Conservation (phyloP, 2,888 invertebrate species). For the Tubulanus polymorphus region DNA sequence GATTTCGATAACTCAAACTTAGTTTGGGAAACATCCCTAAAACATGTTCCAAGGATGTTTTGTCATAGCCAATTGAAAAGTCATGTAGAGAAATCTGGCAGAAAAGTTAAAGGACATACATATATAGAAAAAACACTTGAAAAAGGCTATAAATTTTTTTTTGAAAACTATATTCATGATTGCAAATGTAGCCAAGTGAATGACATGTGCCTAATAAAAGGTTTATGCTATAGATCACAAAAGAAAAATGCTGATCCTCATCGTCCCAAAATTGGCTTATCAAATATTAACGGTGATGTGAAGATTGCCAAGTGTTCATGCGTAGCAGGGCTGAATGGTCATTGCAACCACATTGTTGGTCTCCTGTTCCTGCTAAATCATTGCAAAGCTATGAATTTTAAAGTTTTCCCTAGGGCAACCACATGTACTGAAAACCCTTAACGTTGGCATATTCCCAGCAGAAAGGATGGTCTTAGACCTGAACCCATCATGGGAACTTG, state of each 20-base stretch:
- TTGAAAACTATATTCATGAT: not conserved
- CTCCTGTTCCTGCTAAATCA: not conserved
- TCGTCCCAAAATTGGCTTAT: not conserved
- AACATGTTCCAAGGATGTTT: not conserved
- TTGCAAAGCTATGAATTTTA: not conserved
- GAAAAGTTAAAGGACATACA: not conserved
- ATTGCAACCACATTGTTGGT: not conserved
- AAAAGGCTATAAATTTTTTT: not conserved
- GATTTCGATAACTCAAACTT: not conserved
- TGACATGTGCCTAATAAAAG: not conserved
- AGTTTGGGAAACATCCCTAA: not conserved
- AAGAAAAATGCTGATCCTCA: not conserved
- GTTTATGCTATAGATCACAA: not conserved
- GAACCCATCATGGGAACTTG: not conserved
- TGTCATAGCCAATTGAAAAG: not conserved
- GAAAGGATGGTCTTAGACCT: not conserved
- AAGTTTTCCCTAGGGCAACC: not conserved
- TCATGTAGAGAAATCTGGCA: not conserved
- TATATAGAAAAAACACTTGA: not conserved
- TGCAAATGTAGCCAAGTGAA: not conserved
- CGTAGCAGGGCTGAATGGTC: not conserved
- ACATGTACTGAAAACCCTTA: not conserved
- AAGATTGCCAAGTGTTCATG: not conserved
- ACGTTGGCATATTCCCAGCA: not conserved
- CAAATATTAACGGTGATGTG: not conserved